These are phyloP conservation scores for Varanus salvator DNA, from an alignment of 2,113 vertebrate genomes.

Conservation along the genomic window DNA sequence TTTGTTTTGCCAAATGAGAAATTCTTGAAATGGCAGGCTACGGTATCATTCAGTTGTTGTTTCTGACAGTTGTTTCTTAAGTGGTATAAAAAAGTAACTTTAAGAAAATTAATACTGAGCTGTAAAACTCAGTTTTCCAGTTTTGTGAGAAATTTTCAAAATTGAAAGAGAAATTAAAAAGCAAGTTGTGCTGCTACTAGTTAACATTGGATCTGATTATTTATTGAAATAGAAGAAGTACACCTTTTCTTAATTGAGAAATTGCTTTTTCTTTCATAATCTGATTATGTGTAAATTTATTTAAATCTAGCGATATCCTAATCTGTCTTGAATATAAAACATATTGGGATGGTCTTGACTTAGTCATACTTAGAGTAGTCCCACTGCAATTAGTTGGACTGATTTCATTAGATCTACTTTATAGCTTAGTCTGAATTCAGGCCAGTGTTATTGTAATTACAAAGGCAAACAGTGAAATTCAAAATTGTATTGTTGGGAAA, in stretches of 20 bases:
- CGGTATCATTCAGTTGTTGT: conserved; percentile 3
- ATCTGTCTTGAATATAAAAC: neutral
- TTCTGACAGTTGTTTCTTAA: neutral
- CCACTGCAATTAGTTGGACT: too few species aligned
- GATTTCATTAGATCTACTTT: too few species aligned
- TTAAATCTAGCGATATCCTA: neutral
- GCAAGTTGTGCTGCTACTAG: neutral
- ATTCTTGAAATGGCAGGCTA: conserved; percentile 20
- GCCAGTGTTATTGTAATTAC: neutral
- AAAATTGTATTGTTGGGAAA: neutral
- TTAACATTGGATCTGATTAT: neutral
- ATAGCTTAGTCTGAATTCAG: neutral
- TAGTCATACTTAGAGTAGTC: too few species aligned
- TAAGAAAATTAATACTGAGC: neutral
- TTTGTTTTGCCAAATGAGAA: conserved; percentile 15
- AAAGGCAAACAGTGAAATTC: neutral
- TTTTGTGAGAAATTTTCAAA: neutral
- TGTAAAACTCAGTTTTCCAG: neutral
- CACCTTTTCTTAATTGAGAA: neutral
- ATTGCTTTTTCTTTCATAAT: neutral
- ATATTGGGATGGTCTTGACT: neutral
- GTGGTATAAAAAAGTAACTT: conserved; percentile 5
- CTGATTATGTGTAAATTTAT: neutral
- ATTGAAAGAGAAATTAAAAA: neutral
- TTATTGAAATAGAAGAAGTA: neutral